Evolutionary conservation across 2,113 vertebrate species (phyloP).

Genomic region (Aspidoscelis tigris): DNA sequence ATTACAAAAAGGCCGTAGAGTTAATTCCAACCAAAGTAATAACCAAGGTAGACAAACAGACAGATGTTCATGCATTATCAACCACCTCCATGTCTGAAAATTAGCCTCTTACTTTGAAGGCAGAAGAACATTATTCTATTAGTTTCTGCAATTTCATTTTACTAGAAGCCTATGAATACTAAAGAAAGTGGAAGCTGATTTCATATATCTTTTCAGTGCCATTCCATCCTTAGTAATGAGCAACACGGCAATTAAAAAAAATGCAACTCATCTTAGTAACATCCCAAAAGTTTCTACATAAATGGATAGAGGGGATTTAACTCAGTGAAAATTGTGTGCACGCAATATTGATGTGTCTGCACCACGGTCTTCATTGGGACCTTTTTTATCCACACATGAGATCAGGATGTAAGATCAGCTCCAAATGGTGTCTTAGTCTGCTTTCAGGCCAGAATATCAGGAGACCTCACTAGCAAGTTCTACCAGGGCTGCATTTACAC

Average conservation of each 20-base stretch:
- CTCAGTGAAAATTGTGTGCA: not conserved
- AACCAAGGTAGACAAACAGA: slow-evolving; percentile 10
- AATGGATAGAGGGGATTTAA: not conserved
- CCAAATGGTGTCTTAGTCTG: not conserved
- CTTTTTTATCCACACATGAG: too few relatives aligned
- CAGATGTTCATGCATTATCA: slow-evolving; percentile 30
- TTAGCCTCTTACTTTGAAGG: slow-evolving; percentile 11
- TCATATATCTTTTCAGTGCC: slow-evolving; percentile 6
- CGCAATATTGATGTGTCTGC: too few relatives aligned
- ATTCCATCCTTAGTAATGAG: slow-evolving; percentile 37
- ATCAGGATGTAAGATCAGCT: not conserved
- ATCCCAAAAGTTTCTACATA: not conserved
- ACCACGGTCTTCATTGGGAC: too few relatives aligned
- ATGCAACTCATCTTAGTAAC: not conserved
- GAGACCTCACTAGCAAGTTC: too few relatives aligned
- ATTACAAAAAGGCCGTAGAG: fast-evolving
- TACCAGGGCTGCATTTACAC: too few relatives aligned
- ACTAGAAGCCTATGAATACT: slow-evolving; percentile 30
- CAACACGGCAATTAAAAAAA: not conserved
- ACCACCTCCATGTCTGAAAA: slow-evolving; percentile 18
- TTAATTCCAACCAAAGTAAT: slow-evolving; percentile 13
- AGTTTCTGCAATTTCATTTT: slow-evolving; percentile 25
- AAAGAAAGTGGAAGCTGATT: slow-evolving; percentile 28
- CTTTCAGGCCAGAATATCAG: too few relatives aligned
- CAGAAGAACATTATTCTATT: slow-evolving; percentile 20